Base-by-base conservation (phyloP, 1,140 invertebrate genomes). In the Ganaspis sp. region DNA sequence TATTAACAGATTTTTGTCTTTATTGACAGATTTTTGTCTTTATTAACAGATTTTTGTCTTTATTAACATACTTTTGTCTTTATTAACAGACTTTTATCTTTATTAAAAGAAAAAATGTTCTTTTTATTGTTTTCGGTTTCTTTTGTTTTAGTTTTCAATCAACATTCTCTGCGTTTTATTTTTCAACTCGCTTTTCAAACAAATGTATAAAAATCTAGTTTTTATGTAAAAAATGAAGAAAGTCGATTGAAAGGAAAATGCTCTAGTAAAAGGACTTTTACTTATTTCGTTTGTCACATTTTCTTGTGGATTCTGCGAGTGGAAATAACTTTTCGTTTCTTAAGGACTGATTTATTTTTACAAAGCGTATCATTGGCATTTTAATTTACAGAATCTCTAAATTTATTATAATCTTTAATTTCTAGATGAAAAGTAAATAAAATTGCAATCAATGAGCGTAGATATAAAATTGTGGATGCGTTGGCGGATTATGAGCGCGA, bases 401-500 rank as follows among this genome's bases (percentile, higher is more conserved):
- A n/a, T n/a, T n/a, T n/a, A n/a, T n/a, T n/a, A n/a, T n/a, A n/a
- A n/a, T n/a, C n/a, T 5, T 5, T 38, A 38, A 38, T 38, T 5
- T 4, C 9, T 5, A 38, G 45, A 75, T 69, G 70, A 81, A 64
- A n/a, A 64, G 29, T 29, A 58, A 58, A 11, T 23, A 54, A 21
- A 58, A 64, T 29, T 64, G 15, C 0, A 4, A 34, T 64, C 23
- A 29, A 64, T 11, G 6, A n/a, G 15, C 23, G 26, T 12, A 15
- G 23, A 49, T 72, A 19, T 71, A 42, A 49, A 21, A 45, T 38
- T 49, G 74, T 78, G 73, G 77, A 79, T 74, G 79, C 77, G 77
- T 80, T 69, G 74, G 70, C 45, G 71, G 79, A 74, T 81, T 84
- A 84, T 80, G 74, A 76, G 75, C 74, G 77, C 69, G 40, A 87